Evolutionary conservation across 2,888 invertebrate species (phyloP), one percentile per base, ranked within the genome.

Genomic region (Xylophagus ater): DNA sequence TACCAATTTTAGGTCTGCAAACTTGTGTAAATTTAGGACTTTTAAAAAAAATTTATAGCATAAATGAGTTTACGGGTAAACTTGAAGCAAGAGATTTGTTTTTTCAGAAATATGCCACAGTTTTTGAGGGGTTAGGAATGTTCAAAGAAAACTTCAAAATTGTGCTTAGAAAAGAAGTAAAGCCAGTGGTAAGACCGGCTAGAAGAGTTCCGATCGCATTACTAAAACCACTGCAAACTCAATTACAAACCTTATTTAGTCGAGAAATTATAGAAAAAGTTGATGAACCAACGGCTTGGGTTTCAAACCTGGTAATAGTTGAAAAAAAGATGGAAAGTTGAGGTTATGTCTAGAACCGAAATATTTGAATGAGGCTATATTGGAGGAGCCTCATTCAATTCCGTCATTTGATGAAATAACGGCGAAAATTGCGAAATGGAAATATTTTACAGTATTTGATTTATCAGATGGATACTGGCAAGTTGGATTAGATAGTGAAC

Each of bases 271-370:
- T 41, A 30, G 38, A 42, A 30, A 43, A 31, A 37, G 41, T 41
- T 13, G 29, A 43, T 36, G 45, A 43, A 4, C 47, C 45, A 13
- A 15, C 39, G 1, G 40, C 43, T 23, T 36, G 40, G 21, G 40
- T 32, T 10, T 31, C 26, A 15, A 42, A 42, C 41, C 26, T 52
- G 6, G 51, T 53, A 3, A 48, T 53, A 25, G 49, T 51, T 7
- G 51, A 53, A 37, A 54, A 41, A 44, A 45, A 17, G 42, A 52
- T 44, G 41, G 41, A 14, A 45, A 41, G 4, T 20, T 54, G 6
- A 34, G 54, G 23, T 19, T 55, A 8, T 54, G 55, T 42, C 34
- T 56, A 24, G 52, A 54, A 25, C 52, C 54, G 4, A 29, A 43
- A 20, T 40, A 53, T 30, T 36, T 47, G 26, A 52, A 49, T 42